Percentiles rank a stretch among this genome's conserved stretches.
phyloP scores from a whole-genome alignment of 2,888 invertebrate species.

The Lasiommata megera region DNA sequence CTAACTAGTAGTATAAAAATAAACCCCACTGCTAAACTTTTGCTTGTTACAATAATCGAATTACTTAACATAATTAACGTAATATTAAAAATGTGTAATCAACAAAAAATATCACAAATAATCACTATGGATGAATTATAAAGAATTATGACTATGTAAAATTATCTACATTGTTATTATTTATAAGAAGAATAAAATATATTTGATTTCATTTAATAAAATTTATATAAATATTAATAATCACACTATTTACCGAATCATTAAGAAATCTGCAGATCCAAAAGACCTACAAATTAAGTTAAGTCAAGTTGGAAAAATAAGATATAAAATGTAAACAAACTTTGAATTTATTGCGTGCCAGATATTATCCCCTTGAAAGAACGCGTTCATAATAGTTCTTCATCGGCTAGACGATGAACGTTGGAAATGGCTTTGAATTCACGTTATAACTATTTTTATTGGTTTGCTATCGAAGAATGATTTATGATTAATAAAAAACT shows the following conservation, averaged over 20 bases:
- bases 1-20: neutral
- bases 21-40: neutral
- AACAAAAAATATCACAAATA: slow-evolving; percentile 2
- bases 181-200: neutral
- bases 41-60: neutral
- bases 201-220: neutral
- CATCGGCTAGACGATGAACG: too few species aligned
- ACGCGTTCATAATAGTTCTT: too few species aligned
- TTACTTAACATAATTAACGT: neutral
- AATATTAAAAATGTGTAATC: neutral
- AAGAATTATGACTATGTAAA: neutral
- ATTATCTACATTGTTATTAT: neutral
- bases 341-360: too few species aligned
- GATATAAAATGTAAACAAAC: too few species aligned
- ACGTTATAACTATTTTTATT: too few species aligned
- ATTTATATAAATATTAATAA: neutral
- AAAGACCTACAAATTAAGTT: neutral
- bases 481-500: too few species aligned
- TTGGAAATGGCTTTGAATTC: too few species aligned
- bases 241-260: neutral
- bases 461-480: too few species aligned
- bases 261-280: neutral
- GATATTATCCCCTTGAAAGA: too few species aligned
- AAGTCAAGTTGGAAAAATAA: neutral
- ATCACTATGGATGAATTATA: slow-evolving; percentile 1